Percentiles rank a stretch among this genome's conserved stretches.
These are phyloP conservation scores for Galerucella pusilla DNA, from an alignment of 2,888 invertebrate genomes.

Conservation along the genomic window DNA sequence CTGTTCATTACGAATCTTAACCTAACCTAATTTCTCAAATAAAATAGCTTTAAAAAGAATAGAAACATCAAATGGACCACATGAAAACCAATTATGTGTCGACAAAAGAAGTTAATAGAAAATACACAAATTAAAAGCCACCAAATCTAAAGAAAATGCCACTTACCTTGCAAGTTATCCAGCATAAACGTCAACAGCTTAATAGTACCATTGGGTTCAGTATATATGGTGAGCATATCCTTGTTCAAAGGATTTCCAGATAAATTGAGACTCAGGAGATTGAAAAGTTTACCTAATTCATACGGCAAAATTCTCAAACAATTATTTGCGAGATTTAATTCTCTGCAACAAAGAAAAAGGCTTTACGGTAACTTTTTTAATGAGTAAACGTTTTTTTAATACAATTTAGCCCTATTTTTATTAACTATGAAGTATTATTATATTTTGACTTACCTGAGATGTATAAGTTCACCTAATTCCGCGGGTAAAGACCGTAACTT, in stretches of 20 bases:
- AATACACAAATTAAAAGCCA: too few species aligned
- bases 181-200: slow-evolving; percentile 95
- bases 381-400: background rate
- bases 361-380: too few species aligned
- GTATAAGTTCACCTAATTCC: slow-evolving; percentile 96
- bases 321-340: slow-evolving; percentile 94
- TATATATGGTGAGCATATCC: slow-evolving; percentile 91
- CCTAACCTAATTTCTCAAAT: too few species aligned
- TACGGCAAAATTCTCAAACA: slow-evolving; percentile 93
- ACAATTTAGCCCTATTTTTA: background rate
- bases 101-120: too few species aligned
- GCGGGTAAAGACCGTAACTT: slow-evolving; percentile 94
- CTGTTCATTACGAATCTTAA: too few species aligned
- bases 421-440: background rate
- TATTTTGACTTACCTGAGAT: slow-evolving; percentile 76
- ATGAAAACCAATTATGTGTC: too few species aligned
- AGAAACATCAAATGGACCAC: too few species aligned
- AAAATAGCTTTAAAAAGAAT: too few species aligned
- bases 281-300: slow-evolving; percentile 97
- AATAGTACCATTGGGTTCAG: slow-evolving; percentile 92
- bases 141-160: background rate
- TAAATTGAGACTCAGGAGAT: slow-evolving; percentile 91
- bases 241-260: slow-evolving; percentile 95
- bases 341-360: slow-evolving; percentile 71
- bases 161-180: slow-evolving; percentile 93